Evolutionary conservation across 1,140 invertebrate genomes (phyloP), one percentile per base, ranked within the genome.

Genomic region (Meloidogyne floridensis): DNA sequence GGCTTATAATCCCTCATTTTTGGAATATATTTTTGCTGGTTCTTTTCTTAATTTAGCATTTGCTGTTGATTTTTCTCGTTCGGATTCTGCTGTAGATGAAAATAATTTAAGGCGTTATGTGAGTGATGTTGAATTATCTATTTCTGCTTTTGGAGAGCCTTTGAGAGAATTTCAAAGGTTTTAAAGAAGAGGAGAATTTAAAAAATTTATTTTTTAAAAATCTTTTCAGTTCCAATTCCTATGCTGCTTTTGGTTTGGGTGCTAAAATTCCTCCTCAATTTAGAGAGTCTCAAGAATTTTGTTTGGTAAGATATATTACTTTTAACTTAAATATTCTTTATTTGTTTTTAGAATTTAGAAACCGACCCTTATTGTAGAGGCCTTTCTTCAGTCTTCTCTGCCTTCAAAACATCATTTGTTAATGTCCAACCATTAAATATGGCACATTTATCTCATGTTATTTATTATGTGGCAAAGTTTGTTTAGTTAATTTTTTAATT

Each of bases 361-460:
- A 87, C 81, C 3, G 86, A 87, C 43, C 86, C 86, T 15, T 74
- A 87, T 75, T 87, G 85, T 78, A 71, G 65, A 43, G 85, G 87
- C 42, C 32, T 87, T 18, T 82, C 86, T 70, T 87, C 87, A 56
- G 77, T 87, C 8, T 43, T 84, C 47, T 81, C 82, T 53, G 83
- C 87, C 8, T 89, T 87, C 72, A 80, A 80, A 71, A 87, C 69
- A 15, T 80, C 87, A 11, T 83, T 89, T 76, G 73, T 87, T n/a
- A 81, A 80, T 72, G 82, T 87, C 5, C 83, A 88, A 69, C 87
- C 87, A 56, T 65, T 89, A 15, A 80, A 87, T 72, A 81, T 76
- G n/a, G 87, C 88, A 11, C 86, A 89, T 74, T 81, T 87, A 15
- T 89, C 87, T 18, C 87, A 87, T 77, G 86, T 87, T 72, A 87